These are phyloP conservation scores for Fukomys damarensis DNA, from an alignment of 2,113 vertebrate species.

Conservation along the genomic window DNA sequence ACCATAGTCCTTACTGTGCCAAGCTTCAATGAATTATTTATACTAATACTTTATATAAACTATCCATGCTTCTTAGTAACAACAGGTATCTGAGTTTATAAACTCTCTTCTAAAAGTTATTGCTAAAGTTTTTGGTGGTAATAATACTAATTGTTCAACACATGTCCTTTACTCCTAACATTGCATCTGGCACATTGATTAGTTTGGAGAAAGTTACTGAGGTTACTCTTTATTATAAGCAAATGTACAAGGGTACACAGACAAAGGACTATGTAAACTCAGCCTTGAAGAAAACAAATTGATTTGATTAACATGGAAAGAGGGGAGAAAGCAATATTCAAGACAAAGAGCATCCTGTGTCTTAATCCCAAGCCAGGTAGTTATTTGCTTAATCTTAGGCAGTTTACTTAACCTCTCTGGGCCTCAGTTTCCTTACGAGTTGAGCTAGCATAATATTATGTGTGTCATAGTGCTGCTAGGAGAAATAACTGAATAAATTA, in stretches of 20 bases:
- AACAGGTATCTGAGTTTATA: neutral
- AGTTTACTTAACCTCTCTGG: slow-evolving; percentile 6
- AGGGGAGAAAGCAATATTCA: neutral
- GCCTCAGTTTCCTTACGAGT: neutral
- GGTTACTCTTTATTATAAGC: neutral
- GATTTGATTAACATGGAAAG: neutral
- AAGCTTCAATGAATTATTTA: neutral
- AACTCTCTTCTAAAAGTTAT: neutral
- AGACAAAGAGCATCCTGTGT: neutral
- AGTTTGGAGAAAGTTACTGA: neutral
- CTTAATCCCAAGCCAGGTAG: neutral
- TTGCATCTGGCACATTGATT: neutral
- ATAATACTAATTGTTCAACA: neutral
- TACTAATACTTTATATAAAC: too few species aligned
- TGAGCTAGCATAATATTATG: neutral
- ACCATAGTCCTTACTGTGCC: neutral
- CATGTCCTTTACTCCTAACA: neutral
- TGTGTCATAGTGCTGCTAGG: neutral
- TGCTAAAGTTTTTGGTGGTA: neutral
- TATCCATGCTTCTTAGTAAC: neutral
- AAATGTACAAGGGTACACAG: neutral
- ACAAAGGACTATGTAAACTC: neutral
- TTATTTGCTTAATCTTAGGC: neutral
- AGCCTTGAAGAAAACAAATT: neutral
- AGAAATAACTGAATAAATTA: slow-evolving; percentile 49